Conservation (phyloP, 2,113 vertebrate genomes). For the Elephantulus edwardii region DNA sequence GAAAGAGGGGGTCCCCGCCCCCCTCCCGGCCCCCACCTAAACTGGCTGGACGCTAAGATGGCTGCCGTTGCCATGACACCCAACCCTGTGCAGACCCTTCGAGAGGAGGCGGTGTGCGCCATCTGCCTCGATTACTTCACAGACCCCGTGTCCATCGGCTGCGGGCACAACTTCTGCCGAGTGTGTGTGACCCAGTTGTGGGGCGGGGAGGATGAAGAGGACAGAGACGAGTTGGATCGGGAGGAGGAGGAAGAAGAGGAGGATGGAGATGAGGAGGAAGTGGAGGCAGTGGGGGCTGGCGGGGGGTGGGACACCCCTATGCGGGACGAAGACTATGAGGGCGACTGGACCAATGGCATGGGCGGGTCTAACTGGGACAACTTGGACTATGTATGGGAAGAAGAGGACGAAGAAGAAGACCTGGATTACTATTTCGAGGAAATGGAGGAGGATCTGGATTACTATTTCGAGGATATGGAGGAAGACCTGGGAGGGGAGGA, state of each 20-base stretch:
- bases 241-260: conserved; percentile 63
- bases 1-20: not conserved
- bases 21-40: not conserved
- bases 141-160: conserved; percentile 86
- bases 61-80: conserved; percentile 71
- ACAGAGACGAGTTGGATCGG: conserved; percentile 66
- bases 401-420: conserved; percentile 78
- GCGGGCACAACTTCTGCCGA: conserved; percentile 86
- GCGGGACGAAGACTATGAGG: conserved; percentile 78
- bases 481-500: conserved; percentile 77
- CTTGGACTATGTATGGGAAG: conserved; percentile 74
- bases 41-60: conserved; percentile 58
- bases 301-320: conserved; percentile 76
- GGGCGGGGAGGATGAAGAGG: conserved; percentile 79
- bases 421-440: conserved; percentile 77
- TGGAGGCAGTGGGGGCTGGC: conserved; percentile 60
- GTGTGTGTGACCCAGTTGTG: conserved; percentile 85
- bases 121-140: conserved; percentile 85
- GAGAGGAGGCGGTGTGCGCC: conserved; percentile 87
- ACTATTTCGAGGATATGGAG: conserved; percentile 76
- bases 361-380: conserved; percentile 69
- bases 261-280: conserved; percentile 73
- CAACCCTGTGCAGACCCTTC: conserved; percentile 88
- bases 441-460: conserved; percentile 78
- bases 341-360: conserved; percentile 72